These are phyloP conservation scores for Labroides dimidiatus DNA, from an alignment of 2,797 vertebrate genomes.

Conservation along the genomic window DNA sequence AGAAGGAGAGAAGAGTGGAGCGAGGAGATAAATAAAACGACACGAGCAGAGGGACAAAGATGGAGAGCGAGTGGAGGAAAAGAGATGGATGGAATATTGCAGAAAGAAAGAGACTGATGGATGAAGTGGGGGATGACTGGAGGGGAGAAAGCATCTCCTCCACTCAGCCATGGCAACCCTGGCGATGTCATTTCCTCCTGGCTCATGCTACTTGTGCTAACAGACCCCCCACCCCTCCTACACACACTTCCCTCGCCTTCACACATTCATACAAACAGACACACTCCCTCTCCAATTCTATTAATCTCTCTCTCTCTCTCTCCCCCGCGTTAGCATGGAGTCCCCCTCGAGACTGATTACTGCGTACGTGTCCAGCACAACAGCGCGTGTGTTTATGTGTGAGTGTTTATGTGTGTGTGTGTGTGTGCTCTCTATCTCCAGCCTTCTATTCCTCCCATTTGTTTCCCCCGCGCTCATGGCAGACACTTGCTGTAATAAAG, in stretches of 20 bases:
- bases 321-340: constrained; percentile 38
- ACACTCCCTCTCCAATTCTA: constrained; percentile 52
- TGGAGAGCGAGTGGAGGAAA: constrained; percentile 18
- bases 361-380: constrained; percentile 15
- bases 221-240: constrained; percentile 6
- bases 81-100: constrained; percentile 33
- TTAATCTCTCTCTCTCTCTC: constrained; percentile 57
- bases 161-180: constrained; percentile 49
- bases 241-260: constrained; percentile 26
- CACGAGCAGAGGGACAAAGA: constrained; percentile 8
- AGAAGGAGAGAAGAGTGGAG: constrained; percentile 13
- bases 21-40: constrained; percentile 36
- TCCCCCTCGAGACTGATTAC: constrained; percentile 60
- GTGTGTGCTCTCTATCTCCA: constrained; percentile 17
- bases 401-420: constrained; percentile 9
- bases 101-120: constrained; percentile 41
- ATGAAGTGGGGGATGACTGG: constrained; percentile 51
- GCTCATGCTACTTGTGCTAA: constrained; percentile 40
- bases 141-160: constrained; percentile 31
- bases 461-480: constrained; percentile 45
- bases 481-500: constrained; percentile 78
- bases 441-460: constrained; percentile 61
- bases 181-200: constrained; percentile 65
- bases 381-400: constrained; percentile 7
- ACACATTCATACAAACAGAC: constrained; percentile 40